Evolutionary conservation across 2,113 vertebrate species (phyloP), one percentile per base, ranked within the genome.

Genomic region (Tor tambroides): DNA sequence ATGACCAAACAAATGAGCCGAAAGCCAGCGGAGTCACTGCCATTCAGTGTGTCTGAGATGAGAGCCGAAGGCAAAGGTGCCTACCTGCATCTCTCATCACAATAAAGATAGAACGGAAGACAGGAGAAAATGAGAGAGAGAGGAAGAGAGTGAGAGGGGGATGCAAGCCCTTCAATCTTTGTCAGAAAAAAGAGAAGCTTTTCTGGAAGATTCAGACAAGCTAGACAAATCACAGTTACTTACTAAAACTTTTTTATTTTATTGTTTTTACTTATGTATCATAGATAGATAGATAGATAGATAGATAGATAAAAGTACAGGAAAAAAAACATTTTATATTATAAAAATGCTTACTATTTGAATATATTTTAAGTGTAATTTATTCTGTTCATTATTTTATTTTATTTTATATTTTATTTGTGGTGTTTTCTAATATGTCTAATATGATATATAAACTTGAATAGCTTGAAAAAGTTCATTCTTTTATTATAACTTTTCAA

Each of bases 1-100:
- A 89, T 89, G 89, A 85, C 80, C 86, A 88, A 79, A 92, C 89
- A 93, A 93, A 94, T 91, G 77, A 92, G 87, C 74, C 89, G 72
- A 87, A 85, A 90, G 88, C 87, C 86, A 88, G 85, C 1, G 43
- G 91, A 87, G 88, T 76, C 84, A 85, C 76, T 84, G 56, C 63
- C 30, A 35, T 65, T 84, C 54, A 76, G 61, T 69, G 84, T 28
- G 32, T 30, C 69, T 41, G 72, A 43, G 86, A 63, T 72, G 77
- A 85, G 72, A 80, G 83, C 83, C 80, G 12, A 56, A 74, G 86
- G 86, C 86, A 86, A 84, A 87, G 63, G 86, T 86, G 80, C 46
- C 83, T 79, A 85, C 85, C 85, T 89, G 88, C 80, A 86, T 86
- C 88, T 89, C 85, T 86, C 59, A 84, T 41, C 84, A 71, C 72